Conservation (phyloP, 2,113 vertebrate species). For the Fulmarus glacialis region DNA sequence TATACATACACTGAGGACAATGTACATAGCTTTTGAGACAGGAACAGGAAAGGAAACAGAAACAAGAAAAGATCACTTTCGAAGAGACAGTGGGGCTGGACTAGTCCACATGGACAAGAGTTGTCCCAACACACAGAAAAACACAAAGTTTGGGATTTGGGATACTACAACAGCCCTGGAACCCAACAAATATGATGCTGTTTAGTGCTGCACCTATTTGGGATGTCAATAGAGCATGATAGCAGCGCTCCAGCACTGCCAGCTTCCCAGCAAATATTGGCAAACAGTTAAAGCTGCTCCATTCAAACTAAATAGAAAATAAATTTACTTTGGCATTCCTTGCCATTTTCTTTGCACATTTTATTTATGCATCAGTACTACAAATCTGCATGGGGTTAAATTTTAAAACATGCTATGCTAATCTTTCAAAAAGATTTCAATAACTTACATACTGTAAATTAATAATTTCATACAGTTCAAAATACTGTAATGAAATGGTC, state of each 20-base stretch:
- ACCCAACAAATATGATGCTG: background rate
- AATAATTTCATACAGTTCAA: slow-evolving; percentile 40
- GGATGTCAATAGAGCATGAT: background rate
- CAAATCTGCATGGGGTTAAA: background rate
- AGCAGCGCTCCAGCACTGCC: background rate
- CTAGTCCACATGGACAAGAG: background rate
- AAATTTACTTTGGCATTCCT: background rate
- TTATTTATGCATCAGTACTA: background rate
- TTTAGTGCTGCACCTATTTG: background rate
- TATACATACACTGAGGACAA: background rate
- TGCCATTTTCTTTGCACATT: background rate
- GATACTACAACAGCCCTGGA: background rate
- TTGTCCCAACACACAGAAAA: background rate
- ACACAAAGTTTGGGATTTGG: background rate
- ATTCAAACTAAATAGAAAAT: background rate
- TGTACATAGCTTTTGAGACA: background rate
- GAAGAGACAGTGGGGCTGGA: background rate
- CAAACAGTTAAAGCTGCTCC: background rate
- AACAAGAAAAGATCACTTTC: background rate
- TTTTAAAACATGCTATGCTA: slow-evolving; percentile 17
- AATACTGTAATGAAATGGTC: background rate
- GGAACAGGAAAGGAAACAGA: background rate
- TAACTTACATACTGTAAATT: slow-evolving; percentile 35
- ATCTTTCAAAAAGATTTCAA: slow-evolving; percentile 14
- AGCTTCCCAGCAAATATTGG: background rate